Evolutionary conservation across 2,888 invertebrate genomes (phyloP).

Genomic region (Dinocampus coccinellae): DNA sequence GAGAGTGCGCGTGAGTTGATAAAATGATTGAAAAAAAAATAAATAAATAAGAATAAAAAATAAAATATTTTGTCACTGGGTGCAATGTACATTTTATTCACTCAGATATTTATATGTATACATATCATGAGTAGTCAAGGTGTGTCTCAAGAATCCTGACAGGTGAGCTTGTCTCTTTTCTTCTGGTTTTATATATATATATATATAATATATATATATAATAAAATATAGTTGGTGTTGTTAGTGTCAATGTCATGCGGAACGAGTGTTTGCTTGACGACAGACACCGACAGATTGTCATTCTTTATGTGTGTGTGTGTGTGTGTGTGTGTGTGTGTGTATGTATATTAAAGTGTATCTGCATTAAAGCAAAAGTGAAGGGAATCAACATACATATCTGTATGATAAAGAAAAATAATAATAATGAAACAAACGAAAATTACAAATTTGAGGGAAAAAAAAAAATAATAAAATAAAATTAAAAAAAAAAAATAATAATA

Average conservation of each 20-base stretch:
- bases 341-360: constrained; percentile 3
- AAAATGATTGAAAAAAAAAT: background rate
- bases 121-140: background rate
- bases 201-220: background rate
- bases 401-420: too few species aligned
- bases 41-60: too few species aligned
- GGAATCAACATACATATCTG: background rate
- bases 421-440: too few species aligned
- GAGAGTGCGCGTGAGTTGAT: constrained; percentile 7
- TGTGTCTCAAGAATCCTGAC: constrained; percentile 2
- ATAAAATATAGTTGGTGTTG: constrained; percentile 44
- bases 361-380: background rate
- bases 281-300: constrained; percentile 47
- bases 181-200: background rate
- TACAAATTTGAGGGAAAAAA: too few species aligned
- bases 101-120: background rate
- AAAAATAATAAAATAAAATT: too few species aligned
- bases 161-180: constrained; percentile 13
- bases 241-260: constrained; percentile 50
- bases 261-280: constrained; percentile 41
- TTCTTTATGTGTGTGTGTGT: too few species aligned
- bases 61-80: background rate
- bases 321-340: too few species aligned
- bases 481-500: too few species aligned
- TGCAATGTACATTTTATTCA: background rate